Evolutionary conservation across 2,113 vertebrate genomes (phyloP).

Genomic region (Saccopteryx leptura): DNA sequence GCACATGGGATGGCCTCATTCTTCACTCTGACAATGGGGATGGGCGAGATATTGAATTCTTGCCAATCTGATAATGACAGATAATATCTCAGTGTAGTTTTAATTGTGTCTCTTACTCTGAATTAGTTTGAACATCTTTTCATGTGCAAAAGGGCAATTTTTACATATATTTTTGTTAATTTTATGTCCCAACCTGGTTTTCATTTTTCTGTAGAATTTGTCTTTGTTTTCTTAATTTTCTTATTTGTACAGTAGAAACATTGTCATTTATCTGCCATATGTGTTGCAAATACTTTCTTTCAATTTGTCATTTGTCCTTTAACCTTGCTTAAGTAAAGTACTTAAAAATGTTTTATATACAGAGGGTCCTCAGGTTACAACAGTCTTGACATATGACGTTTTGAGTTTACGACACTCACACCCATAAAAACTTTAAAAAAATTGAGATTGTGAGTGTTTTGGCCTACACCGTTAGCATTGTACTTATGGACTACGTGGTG

Average conservation of each 20-base stretch:
- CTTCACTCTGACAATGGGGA: background rate
- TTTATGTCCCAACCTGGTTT: background rate
- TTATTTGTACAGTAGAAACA: background rate
- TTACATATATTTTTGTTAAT: background rate
- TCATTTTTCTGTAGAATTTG: background rate
- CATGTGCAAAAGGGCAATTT: background rate
- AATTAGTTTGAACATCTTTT: background rate
- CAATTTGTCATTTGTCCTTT: slow-evolving; percentile 4
- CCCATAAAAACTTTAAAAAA: no score
- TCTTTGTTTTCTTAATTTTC: background rate
- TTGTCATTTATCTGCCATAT: background rate
- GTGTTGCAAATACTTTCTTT: background rate
- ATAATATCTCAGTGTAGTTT: background rate
- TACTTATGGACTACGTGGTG: no score
- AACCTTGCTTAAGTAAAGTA: background rate
- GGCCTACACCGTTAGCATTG: no score
- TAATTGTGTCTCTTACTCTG: background rate
- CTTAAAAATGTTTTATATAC: background rate
- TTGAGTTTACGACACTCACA: no score
- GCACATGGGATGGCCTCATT: fast-evolving
- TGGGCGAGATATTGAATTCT: background rate
- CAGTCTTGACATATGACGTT: no score
- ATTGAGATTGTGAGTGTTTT: no score
- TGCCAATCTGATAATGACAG: background rate
- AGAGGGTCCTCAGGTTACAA: no score